Conservation (phyloP, 1,140 invertebrate genomes). For the Wasmannia auropunctata region DNA sequence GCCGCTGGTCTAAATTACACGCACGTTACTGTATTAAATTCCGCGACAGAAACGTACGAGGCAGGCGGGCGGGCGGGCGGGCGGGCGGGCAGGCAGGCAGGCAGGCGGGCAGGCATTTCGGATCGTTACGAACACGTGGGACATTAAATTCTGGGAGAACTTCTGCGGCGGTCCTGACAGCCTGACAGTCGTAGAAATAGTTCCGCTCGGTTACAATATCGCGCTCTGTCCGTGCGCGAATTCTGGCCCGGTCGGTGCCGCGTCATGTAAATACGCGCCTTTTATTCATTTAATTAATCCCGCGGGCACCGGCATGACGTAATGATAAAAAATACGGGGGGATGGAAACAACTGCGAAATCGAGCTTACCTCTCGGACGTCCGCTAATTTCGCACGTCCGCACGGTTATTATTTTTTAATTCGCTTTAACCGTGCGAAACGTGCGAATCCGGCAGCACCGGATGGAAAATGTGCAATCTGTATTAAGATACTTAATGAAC, state of each 20-base stretch:
- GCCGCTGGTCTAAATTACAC: constrained; percentile 71
- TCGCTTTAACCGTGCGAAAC: constrained; percentile 19
- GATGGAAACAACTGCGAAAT: constrained; percentile 25
- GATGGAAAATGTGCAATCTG: constrained; percentile 26
- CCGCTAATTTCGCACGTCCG: constrained; percentile 45
- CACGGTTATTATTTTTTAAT: constrained; percentile 47
- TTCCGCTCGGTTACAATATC: constrained; percentile 52
- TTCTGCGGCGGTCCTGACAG: constrained; percentile 62
- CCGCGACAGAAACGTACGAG: constrained; percentile 67
- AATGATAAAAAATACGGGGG: constrained; percentile 53
- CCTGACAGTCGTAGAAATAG: constrained; percentile 59
- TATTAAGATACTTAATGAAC: constrained; percentile 15
- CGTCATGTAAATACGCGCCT: constrained; percentile 51
- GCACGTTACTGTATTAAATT: constrained; percentile 74
- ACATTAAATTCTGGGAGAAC: constrained; percentile 71
- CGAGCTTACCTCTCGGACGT: constrained; percentile 25
- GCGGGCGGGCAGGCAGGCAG: constrained; percentile 36
- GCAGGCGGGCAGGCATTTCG: constrained; percentile 62
- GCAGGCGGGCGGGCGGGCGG: constrained; percentile 2
- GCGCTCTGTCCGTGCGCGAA: neutral
- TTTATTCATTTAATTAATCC: constrained; percentile 62
- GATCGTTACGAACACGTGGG: constrained; percentile 72
- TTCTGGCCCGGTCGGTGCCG: neutral
- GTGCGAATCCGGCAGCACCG: neutral
- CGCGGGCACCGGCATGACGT: constrained; percentile 33